Evolutionary conservation across 2,113 vertebrate species (phyloP).

Genomic region (Cebidichthys violaceus): DNA sequence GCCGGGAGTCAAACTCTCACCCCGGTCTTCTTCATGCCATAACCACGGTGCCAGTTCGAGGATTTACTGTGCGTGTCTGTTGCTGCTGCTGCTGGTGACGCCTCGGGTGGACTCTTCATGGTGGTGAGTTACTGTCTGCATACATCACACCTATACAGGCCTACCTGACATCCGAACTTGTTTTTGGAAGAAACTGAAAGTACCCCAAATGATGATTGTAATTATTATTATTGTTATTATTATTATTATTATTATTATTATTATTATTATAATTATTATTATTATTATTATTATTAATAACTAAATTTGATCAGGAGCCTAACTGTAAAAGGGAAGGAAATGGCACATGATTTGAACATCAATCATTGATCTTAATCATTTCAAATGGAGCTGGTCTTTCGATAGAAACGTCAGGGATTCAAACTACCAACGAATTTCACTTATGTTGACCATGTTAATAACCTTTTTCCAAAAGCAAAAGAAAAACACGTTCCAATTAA

Average conservation of each 20-base stretch:
- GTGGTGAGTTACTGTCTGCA: constrained; percentile 88
- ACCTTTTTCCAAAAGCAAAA: constrained; percentile 11
- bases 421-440: constrained; percentile 42
- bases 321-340: background rate
- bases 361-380: constrained; percentile 15
- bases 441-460: constrained; percentile 26
- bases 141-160: constrained; percentile 38
- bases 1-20: constrained; percentile 77
- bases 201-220: background rate
- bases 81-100: constrained; percentile 91
- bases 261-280: too few species aligned
- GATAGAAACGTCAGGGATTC: background rate
- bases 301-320: background rate
- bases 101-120: constrained; percentile 93
- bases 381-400: constrained; percentile 24
- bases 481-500: background rate
- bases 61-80: constrained; percentile 86
- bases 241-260: background rate
- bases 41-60: constrained; percentile 80
- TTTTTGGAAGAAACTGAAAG: background rate
- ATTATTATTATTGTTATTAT: background rate
- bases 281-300: constrained; percentile 6
- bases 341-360: background rate
- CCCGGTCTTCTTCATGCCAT: constrained; percentile 76
- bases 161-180: background rate